Conservation (phyloP, 2,888 invertebrate species). For the Celastrina argiolus region DNA sequence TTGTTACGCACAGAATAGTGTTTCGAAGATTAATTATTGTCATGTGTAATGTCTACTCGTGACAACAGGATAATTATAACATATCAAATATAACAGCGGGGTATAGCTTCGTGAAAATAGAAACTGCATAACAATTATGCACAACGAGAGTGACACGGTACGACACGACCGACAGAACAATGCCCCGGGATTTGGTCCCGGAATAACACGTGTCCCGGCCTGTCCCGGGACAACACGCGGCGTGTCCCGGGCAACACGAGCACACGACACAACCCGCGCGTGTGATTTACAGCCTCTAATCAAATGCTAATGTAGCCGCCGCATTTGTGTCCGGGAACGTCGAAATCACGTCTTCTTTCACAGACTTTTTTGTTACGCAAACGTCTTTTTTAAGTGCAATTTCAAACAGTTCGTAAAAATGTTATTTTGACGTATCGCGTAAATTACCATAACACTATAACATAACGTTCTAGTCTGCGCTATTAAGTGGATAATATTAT, state of each 20-base stretch:
- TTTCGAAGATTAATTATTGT: no score
- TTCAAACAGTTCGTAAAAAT: no score
- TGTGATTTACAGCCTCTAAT: constrained; percentile 4
- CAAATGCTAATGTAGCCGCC: background rate
- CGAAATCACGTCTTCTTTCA: background rate
- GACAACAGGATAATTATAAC: background rate
- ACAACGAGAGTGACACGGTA: background rate
- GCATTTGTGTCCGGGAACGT: background rate
- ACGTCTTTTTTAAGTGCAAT: background rate
- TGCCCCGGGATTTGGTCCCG: background rate
- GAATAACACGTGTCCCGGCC: background rate
- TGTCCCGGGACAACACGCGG: background rate
- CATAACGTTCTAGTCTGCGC: no score
- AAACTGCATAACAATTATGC: background rate
- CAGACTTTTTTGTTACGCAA: background rate
- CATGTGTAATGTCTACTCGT: no score
- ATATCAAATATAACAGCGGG: background rate
- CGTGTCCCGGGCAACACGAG: background rate
- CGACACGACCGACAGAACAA: background rate
- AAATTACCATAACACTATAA: no score
- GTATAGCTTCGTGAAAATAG: background rate
- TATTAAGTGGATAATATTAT: no score
- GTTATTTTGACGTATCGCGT: no score
- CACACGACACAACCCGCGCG: background rate
- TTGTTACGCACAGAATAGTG: no score